Evolutionary conservation across 2,888 invertebrate genomes (phyloP).

Genomic region (Drosophila seclusa): DNA sequence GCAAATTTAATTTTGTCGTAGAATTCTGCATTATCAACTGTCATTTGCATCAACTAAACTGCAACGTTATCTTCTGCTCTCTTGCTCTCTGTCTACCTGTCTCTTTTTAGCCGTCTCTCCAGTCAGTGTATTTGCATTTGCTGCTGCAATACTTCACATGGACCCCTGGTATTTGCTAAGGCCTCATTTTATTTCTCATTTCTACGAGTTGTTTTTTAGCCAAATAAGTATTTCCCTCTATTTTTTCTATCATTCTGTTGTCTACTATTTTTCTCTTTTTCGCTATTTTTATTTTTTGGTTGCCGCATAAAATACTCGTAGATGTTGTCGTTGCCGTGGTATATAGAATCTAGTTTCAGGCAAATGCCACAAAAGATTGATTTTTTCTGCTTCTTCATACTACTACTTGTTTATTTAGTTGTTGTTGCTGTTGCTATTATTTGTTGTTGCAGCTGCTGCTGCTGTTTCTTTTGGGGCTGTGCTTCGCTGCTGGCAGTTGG

Average conservation of each 20-base stretch:
- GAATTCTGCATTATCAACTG: conserved; percentile 14
- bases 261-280: conserved; percentile 3
- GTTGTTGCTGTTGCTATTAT: conserved; percentile 43
- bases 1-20: conserved; percentile 12
- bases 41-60: conserved; percentile 31
- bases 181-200: conserved; percentile 64
- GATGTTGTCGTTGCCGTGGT: conserved; percentile 51
- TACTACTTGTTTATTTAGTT: conserved; percentile 44
- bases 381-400: conserved; percentile 50
- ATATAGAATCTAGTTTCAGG: conserved; percentile 70
- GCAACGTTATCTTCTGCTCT: conserved; percentile 4
- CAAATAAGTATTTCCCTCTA: conserved; percentile 1
- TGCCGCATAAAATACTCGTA: conserved; percentile 61
- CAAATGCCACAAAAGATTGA: conserved; percentile 78
- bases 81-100: neutral
- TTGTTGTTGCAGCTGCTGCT: conserved; percentile 36
- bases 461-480: conserved; percentile 39
- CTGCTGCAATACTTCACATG: conserved; percentile 44
- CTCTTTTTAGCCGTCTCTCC: neutral
- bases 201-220: conserved; percentile 32
- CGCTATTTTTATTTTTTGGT: conserved; percentile 25
- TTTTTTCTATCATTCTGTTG: conserved; percentile 21
- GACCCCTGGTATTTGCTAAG: conserved; percentile 58
- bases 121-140: conserved; percentile 8
- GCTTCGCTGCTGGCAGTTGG: conserved; percentile 61